These are phyloP conservation scores for Salvelinus namaycush DNA, from an alignment of 2,113 vertebrate species.

Conservation along the genomic window DNA sequence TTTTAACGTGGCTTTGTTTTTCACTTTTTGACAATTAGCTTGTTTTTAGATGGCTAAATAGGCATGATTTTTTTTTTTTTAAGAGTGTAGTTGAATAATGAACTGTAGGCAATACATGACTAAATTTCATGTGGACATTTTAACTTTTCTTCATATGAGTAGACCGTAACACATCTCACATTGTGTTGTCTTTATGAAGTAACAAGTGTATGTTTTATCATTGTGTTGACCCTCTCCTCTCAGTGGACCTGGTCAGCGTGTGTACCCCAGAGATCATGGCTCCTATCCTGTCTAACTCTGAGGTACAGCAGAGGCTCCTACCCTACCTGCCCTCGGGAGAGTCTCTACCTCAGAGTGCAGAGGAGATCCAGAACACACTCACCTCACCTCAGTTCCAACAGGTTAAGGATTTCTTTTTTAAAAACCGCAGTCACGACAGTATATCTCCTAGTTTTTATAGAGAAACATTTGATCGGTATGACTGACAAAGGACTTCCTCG, in stretches of 20 bases:
- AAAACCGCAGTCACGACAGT: not conserved
- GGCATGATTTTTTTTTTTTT: too few relatives aligned
- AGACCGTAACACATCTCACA: too few relatives aligned
- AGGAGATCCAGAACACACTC: slow-evolving; percentile 94
- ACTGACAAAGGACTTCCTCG: too few relatives aligned
- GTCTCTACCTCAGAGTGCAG: slow-evolving; percentile 88
- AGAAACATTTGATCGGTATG: too few relatives aligned
- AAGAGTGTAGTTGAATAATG: too few relatives aligned
- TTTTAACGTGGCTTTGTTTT: not conserved
- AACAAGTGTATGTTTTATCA: too few relatives aligned
- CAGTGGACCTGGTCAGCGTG: slow-evolving; percentile 92
- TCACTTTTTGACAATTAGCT: not conserved
- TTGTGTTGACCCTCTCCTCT: slow-evolving; percentile 5
- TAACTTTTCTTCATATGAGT: too few relatives aligned
- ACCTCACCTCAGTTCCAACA: slow-evolving; percentile 98
- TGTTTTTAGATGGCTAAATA: not conserved
- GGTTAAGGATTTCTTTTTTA: slow-evolving; percentile 62
- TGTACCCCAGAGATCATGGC: slow-evolving; percentile 96
- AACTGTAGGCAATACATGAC: too few relatives aligned
- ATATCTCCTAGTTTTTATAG: too few relatives aligned
- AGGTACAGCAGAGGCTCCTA: slow-evolving; percentile 89
- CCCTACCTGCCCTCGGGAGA: slow-evolving; percentile 93
- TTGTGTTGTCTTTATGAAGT: too few relatives aligned
- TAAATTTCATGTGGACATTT: too few relatives aligned
- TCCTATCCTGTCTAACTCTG: slow-evolving; percentile 89